Conservation (phyloP, 2,888 invertebrate genomes). For the Gisinianus flammeolus region DNA sequence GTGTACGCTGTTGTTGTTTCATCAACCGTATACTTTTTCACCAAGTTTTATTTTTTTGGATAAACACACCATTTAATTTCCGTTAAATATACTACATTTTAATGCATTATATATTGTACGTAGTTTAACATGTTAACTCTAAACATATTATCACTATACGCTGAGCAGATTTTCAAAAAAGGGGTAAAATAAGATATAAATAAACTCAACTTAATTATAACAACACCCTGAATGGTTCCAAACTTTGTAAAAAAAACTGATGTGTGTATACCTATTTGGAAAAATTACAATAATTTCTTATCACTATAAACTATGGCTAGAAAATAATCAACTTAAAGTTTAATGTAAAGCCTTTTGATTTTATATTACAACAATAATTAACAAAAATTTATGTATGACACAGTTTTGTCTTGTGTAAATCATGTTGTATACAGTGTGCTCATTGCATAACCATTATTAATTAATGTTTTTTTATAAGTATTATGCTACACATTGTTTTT, state of each 20-base stretch:
- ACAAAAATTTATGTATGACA: not conserved
- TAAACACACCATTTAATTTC: not conserved
- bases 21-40: not conserved
- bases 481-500: not conserved
- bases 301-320: not conserved
- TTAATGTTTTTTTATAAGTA: not conserved
- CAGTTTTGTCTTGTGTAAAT: not conserved
- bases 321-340: not conserved
- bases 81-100: too few relatives aligned
- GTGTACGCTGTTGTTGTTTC: conserved; percentile 2
- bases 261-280: too few relatives aligned
- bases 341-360: not conserved
- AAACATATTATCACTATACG: too few relatives aligned
- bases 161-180: too few relatives aligned
- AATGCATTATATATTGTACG: too few relatives aligned
- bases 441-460: not conserved
- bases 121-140: too few relatives aligned
- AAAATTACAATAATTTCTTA: not conserved
- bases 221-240: conserved; percentile 10
- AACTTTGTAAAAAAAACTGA: not conserved
- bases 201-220: not conserved
- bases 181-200: too few relatives aligned
- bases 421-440: not conserved
- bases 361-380: too few relatives aligned
- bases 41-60: not conserved